phyloP scores from a whole-genome alignment of 2,797 vertebrate genomes.

The Zenarchopterus dispar region DNA sequence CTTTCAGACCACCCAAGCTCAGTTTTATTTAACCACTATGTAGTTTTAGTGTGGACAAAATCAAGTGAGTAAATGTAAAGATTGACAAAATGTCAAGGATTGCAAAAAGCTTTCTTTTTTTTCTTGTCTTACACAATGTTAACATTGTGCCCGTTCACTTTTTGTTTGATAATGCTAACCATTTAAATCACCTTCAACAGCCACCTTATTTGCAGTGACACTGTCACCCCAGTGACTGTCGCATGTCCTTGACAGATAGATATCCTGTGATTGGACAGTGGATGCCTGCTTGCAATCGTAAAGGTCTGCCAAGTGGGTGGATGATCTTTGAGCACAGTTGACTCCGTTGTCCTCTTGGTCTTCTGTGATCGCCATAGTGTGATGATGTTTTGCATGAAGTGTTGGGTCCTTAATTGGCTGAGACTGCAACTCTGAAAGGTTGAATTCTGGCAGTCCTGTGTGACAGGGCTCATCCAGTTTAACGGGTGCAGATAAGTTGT shows the following conservation, averaged over 20 bases:
- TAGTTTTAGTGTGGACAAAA: constrained; percentile 59
- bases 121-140: constrained; percentile 64
- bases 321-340: constrained; percentile 38
- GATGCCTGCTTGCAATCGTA: constrained; percentile 44
- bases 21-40: constrained; percentile 36
- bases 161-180: constrained; percentile 78
- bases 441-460: constrained; percentile 18
- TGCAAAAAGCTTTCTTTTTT: constrained; percentile 61
- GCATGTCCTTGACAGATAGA: constrained; percentile 69
- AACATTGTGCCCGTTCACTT: constrained; percentile 68
- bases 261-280: constrained; percentile 65
- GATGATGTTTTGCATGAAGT: constrained; percentile 35
- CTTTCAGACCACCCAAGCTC: constrained; percentile 55
- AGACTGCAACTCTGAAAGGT: constrained; percentile 22
- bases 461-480: constrained; percentile 32
- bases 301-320: constrained; percentile 40
- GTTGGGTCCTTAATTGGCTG: constrained; percentile 31
- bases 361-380: constrained; percentile 31
- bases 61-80: constrained; percentile 48
- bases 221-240: constrained; percentile 75
- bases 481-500: constrained; percentile 16
- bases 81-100: constrained; percentile 59
- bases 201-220: constrained; percentile 84
- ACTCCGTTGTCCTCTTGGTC: constrained; percentile 36
- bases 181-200: constrained; percentile 88